phyloP scores from a whole-genome alignment of 1,140 invertebrate species.

The Phocides pigmalion region DNA sequence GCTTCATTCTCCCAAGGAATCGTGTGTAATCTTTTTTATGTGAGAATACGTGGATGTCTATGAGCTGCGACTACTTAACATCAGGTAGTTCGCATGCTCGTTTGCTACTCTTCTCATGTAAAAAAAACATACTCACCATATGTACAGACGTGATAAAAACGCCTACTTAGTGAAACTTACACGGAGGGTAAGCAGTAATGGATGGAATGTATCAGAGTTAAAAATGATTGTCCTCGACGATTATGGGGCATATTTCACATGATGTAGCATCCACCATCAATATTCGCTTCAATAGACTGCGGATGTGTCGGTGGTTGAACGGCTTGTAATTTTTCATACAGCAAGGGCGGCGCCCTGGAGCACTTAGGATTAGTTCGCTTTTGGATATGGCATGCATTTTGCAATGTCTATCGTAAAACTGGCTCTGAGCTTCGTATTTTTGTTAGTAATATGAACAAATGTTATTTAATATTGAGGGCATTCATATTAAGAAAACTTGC shows the following conservation, averaged over 20 bases:
- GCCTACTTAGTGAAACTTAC: neutral
- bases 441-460: no score
- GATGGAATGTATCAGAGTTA: neutral
- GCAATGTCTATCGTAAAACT: no score
- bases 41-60: no score
- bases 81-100: no score
- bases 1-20: no score
- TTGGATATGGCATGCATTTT: neutral
- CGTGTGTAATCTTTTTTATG: no score
- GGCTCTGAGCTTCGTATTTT: no score
- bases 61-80: no score
- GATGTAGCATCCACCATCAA: conserved; percentile 19
- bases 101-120: no score
- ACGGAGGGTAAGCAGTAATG: neutral
- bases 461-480: no score
- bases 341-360: neutral
- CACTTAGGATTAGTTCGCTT: neutral
- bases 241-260: conserved; percentile 17
- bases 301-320: conserved; percentile 13
- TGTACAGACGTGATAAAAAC: neutral
- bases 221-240: conserved; percentile 19
- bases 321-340: conserved; percentile 23
- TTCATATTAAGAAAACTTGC: no score
- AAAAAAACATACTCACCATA: no score
- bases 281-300: conserved; percentile 16